Conservation (phyloP, 2,888 invertebrate species). For the Phaedon cochleariae region DNA sequence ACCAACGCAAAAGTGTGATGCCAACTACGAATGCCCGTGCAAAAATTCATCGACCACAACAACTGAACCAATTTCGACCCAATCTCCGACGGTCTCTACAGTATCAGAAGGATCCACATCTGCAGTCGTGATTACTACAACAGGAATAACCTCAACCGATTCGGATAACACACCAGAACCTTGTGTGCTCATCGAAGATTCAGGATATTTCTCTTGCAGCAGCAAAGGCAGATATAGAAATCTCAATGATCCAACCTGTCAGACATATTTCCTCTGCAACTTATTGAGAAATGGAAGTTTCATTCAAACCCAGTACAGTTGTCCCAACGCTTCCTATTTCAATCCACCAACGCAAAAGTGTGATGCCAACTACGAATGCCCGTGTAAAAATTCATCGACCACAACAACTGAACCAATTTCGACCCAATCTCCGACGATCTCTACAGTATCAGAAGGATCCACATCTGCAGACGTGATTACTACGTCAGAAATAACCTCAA, state of each 20-base stretch:
- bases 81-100: background rate
- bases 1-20: constrained; percentile 56
- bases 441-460: background rate
- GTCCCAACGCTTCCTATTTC: constrained; percentile 50
- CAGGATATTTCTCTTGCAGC: constrained; percentile 41
- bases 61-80: background rate
- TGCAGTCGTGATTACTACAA: background rate
- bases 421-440: background rate
- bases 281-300: constrained; percentile 53
- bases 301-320: constrained; percentile 47
- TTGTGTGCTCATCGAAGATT: constrained; percentile 6
- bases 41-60: constrained; percentile 50
- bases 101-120: background rate
- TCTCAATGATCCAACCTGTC: constrained; percentile 43
- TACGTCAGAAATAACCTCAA: background rate
- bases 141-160: background rate
- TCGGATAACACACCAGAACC: background rate
- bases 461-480: background rate
- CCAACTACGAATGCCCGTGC: constrained; percentile 58
- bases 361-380: constrained; percentile 61
- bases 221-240: constrained; percentile 37
- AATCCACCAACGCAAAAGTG: constrained; percentile 58
- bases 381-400: constrained; percentile 5
- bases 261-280: constrained; percentile 61
- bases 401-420: constrained; percentile 8